Base-by-base conservation (phyloP, 2,797 vertebrate genomes). In the Arrhamphus sclerolepis region DNA sequence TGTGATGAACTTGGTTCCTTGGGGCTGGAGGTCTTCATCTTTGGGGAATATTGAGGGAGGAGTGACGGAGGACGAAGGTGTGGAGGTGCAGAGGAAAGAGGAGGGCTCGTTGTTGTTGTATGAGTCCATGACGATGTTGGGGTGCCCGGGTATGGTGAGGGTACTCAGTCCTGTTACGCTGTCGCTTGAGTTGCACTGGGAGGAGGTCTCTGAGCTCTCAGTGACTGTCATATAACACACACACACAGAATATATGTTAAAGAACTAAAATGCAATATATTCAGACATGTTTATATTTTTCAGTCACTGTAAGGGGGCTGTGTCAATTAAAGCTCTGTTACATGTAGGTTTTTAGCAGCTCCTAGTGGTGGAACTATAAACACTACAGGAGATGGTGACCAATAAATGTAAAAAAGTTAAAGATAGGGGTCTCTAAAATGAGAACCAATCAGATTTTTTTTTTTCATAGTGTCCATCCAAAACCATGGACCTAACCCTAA, bases 141-240 rank as follows among this genome's bases (percentile, higher is more conserved):
- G 7, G 46, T 80, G 74, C 19, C 50, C 79, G 0, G 88, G 84
- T 38, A 70, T 24, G 14, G 78, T 46, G 41, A 89, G 77, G 19
- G 71, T 65, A 14, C 82, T 86, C 60, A 90, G 77, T 2, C 84
- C 88, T 6, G 84, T 81, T 5, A 91, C 75, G 9, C 92, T 92
- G 57, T 92, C 90, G 14, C 84, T 91, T 52, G 92, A 93, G 13
- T 87, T 89, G 49, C 92, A 90, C 78, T 91, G 93, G 24, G 93
- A 94, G 14, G 92, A 94, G 0, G 86, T 89, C 73, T 93, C 91
- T 0, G 89, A 91, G 70, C 89, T 89, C 70, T 93, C 92, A 8
- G 89, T 90, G 10, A 92, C 93, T 93, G 71, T 7, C 19, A 62
- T 2, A 66, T 21, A 64, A 57, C 7, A 42, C 13, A 70, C 4